Evolutionary conservation across 2,888 invertebrate genomes (phyloP), one percentile per base, ranked within the genome.

Genomic region (Cephus pygmeus): DNA sequence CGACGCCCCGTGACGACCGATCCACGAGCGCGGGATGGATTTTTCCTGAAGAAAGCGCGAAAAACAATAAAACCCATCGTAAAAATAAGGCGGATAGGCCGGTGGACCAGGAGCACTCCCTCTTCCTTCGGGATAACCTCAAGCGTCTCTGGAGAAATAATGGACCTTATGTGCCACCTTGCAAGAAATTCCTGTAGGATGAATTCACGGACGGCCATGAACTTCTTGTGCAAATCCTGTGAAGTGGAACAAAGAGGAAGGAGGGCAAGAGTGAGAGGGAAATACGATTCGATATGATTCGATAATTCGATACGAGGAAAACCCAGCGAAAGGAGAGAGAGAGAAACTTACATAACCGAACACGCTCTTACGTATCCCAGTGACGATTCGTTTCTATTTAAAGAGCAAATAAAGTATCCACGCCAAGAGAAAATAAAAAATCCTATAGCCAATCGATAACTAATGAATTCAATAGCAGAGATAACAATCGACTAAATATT

Each of bases 41-140:
- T 23, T 23, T 56, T 23, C 56, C 56, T 56, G 56, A 56, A 56
- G 56, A 56, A 35, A 23, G 34, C 30, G 30, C 30, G 23, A 15
- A 68, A n/a, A 78, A 76, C 80, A 79, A 82, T 82, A 79, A 82
- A 82, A 77, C 73, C 73, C 34, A 75, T 79, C 82, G 78, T 82
- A 82, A 82, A 82, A 80, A 78, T 78, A 82, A 80, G 77, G 79
- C 77, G 69, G 79, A 56, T 56, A 56, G 56, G 56, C 56, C 56
- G 56, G 0, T 9, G 23, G 23, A 40, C 40, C 15, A 6, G 40
- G 15, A 40, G 35, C 0, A 3, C 75, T 36, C 23, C 56, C 6
- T 23, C 40, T 40, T 56, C 56, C 56, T 56, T 23, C 56, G 6
- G 56, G 56, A 56, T 56, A 23, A 23, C 76, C 73, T 40, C 73